A percentile compares a stretch with the other conserved stretches of the same genome.
phyloP scores from a whole-genome alignment of 2,797 vertebrate genomes.

The Eulemur rubriventer region DNA sequence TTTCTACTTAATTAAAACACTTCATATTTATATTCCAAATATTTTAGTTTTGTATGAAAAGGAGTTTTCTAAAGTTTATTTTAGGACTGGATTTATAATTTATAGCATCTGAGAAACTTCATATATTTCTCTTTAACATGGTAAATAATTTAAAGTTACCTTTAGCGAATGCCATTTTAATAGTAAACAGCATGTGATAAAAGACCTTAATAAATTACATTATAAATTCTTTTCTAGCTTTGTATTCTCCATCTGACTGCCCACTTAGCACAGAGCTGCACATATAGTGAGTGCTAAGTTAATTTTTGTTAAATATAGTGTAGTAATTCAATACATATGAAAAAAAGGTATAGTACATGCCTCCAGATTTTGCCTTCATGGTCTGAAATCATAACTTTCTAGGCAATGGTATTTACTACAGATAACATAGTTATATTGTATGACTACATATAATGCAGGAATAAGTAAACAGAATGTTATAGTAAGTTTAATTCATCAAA shows the following conservation, averaged over 20 bases:
- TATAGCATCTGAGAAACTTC: background rate
- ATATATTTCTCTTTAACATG: background rate
- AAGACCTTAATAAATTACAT: background rate
- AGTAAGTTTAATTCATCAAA: background rate
- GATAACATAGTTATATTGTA: background rate
- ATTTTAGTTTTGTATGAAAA: background rate
- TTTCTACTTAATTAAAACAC: background rate
- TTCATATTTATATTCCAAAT: background rate
- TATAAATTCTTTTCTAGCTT: background rate
- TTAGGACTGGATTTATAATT: background rate
- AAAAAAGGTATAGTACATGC: background rate
- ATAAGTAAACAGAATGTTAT: background rate
- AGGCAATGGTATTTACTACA: background rate
- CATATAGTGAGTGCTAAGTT: background rate
- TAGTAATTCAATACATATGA: background rate
- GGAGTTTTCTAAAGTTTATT: background rate
- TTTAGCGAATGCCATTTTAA: background rate
- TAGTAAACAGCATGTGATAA: background rate
- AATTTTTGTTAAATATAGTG: background rate
- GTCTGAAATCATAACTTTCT: background rate
- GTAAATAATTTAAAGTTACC: background rate
- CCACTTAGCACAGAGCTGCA: background rate
- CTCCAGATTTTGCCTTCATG: background rate
- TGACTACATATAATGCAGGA: background rate
- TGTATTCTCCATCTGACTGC: background rate